Percentiles rank a stretch among this genome's conserved stretches.
These are phyloP conservation scores for Metalampra italica DNA, from an alignment of 2,888 invertebrate genomes.

Conservation along the genomic window DNA sequence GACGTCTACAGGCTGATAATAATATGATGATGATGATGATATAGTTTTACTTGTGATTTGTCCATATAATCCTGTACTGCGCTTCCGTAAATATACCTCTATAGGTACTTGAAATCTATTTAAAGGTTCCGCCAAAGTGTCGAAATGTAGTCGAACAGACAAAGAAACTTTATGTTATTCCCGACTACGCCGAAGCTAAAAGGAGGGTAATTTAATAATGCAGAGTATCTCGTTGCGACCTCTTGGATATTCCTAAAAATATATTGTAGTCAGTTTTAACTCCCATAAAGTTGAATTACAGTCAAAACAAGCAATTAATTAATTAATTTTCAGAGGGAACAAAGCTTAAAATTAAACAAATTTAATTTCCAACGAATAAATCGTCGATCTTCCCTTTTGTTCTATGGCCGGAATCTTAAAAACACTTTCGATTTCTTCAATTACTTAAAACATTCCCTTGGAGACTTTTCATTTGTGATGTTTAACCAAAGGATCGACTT, in stretches of 20 bases:
- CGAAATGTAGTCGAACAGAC: too few species aligned
- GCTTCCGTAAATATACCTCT: too few species aligned
- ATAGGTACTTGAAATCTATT: too few species aligned
- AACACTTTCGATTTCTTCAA: slow-evolving; percentile 71
- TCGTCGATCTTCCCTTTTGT: slow-evolving; percentile 44
- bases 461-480: slow-evolving; percentile 74
- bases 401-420: slow-evolving; percentile 51
- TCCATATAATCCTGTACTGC: too few species aligned
- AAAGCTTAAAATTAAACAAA: slow-evolving; percentile 13
- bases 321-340: slow-evolving; percentile 22
- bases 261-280: neutral
- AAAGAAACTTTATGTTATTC: slow-evolving; percentile 1
- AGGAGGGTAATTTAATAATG: too few species aligned
- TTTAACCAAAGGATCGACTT: slow-evolving; percentile 76
- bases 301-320: slow-evolving; percentile 23
- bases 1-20: too few species aligned
- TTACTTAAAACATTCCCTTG: slow-evolving; percentile 71
- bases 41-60: too few species aligned
- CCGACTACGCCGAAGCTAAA: too few species aligned
- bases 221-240: too few species aligned
- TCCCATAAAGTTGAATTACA: slow-evolving; percentile 11
- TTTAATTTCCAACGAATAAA: slow-evolving; percentile 33
- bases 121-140: too few species aligned
- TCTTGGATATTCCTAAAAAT: too few species aligned
- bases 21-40: too few species aligned